A percentile compares a stretch with the other conserved stretches of the same genome.
Conservation (phyloP, 2,888 invertebrate species). For the Stenodera caucasica region DNA sequence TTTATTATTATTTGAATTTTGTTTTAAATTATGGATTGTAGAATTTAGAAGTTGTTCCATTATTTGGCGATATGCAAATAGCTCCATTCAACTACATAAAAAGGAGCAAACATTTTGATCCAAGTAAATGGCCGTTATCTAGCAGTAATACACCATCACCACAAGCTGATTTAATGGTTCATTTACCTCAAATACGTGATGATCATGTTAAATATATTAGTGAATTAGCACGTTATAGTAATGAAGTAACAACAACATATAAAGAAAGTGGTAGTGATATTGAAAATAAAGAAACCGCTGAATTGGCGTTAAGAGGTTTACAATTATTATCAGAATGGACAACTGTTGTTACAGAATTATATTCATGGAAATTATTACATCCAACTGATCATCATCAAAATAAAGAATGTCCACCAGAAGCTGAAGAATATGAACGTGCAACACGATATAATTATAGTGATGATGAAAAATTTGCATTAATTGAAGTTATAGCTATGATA, state of each 20-base stretch:
- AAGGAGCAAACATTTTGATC: slow-evolving; percentile 89
- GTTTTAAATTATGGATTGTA: slow-evolving; percentile 42
- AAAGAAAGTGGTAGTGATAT: slow-evolving; percentile 89
- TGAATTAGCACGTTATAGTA: slow-evolving; percentile 89
- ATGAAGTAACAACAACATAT: slow-evolving; percentile 88
- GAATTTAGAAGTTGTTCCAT: slow-evolving; percentile 91
- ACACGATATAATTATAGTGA: slow-evolving; percentile 97
- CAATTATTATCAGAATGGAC: slow-evolving; percentile 97
- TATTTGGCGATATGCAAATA: slow-evolving; percentile 99
- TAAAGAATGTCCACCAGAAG: slow-evolving; percentile 90
- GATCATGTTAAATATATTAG: slow-evolving; percentile 98
- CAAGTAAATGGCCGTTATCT: slow-evolving; percentile 88
- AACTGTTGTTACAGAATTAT: slow-evolving; percentile 91
- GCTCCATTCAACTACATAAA: slow-evolving; percentile 98
- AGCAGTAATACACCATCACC: slow-evolving; percentile 82
- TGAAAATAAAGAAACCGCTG: slow-evolving; percentile 89
- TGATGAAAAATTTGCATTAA: slow-evolving; percentile 96
- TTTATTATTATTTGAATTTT: slow-evolving; percentile 10
- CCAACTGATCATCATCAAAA: slow-evolving; percentile 97
- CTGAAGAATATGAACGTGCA: slow-evolving; percentile 97
- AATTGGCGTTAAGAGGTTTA: slow-evolving; percentile 88
- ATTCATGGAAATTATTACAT: slow-evolving; percentile 97
- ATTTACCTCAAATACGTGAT: slow-evolving; percentile 90
- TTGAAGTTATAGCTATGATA: slow-evolving; percentile 99
- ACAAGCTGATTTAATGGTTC: slow-evolving; percentile 93